A percentile compares a stretch with the other conserved stretches of the same genome.
Conservation (phyloP, 2,888 invertebrate genomes). For the Eupelmus urozonus region DNA sequence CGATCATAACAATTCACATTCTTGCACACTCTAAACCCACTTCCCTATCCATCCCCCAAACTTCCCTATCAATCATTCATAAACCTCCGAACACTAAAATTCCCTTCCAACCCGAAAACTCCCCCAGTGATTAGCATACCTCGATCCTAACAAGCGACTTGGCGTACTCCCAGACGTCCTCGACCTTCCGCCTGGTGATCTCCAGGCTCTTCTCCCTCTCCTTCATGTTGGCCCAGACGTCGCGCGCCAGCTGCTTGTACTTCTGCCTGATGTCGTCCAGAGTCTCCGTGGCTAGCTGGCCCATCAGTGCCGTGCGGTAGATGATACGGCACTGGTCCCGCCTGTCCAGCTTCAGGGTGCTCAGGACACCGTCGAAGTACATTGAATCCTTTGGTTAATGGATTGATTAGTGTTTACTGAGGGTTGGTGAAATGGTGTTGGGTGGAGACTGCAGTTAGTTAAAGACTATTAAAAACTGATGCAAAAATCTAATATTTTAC, state of each 20-base stretch:
- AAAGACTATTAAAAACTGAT: too few species aligned
- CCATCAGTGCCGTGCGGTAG: slow-evolving; percentile 82
- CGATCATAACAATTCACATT: too few species aligned
- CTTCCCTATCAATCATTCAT: too few species aligned
- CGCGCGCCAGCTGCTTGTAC: slow-evolving; percentile 80
- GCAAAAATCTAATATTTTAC: too few species aligned
- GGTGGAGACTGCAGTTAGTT: neutral
- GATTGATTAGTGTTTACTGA: too few species aligned
- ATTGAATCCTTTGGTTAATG: slow-evolving; percentile 82
- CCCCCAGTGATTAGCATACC: too few species aligned
- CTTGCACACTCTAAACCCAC: too few species aligned
- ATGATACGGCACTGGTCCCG: slow-evolving; percentile 82
- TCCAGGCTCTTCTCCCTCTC: slow-evolving; percentile 81
- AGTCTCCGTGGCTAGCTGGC: slow-evolving; percentile 84
- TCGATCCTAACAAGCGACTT: slow-evolving; percentile 77
- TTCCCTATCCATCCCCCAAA: too few species aligned
- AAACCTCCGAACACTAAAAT: too few species aligned
- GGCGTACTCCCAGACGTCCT: slow-evolving; percentile 76
- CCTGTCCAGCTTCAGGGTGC: slow-evolving; percentile 81
- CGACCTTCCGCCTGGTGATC: slow-evolving; percentile 76
- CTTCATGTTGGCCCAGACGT: slow-evolving; percentile 82
- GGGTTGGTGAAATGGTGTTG: too few species aligned
- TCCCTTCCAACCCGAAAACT: too few species aligned
- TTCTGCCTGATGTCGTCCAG: slow-evolving; percentile 82
- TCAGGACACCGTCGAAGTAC: slow-evolving; percentile 82